A percentile compares a stretch with the other conserved stretches of the same genome.
Evolutionary conservation across 1,140 invertebrate species (phyloP).

Genomic region (Branchinecta lindahli): DNA sequence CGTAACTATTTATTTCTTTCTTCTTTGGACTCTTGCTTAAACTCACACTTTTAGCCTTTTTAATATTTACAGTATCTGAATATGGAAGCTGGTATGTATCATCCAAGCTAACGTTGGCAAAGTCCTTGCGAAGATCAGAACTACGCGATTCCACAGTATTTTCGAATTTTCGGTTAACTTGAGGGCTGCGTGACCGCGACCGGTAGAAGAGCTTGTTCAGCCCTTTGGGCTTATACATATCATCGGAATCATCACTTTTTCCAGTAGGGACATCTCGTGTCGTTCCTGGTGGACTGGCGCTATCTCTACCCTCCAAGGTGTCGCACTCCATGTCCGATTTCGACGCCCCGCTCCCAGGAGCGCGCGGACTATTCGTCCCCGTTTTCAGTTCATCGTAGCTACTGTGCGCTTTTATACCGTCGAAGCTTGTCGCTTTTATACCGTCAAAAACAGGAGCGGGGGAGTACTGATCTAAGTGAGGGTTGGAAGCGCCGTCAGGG

Average conservation of each 20-base stretch:
- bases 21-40: neutral
- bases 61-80: neutral
- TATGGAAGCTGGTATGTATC: neutral
- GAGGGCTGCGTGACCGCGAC: neutral
- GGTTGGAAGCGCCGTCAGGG: slow-evolving; percentile 78
- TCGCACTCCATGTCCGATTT: slow-evolving; percentile 40
- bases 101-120: neutral
- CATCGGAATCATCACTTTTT: neutral
- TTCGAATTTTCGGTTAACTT: neutral
- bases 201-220: neutral
- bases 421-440: slow-evolving; percentile 22
- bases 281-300: neutral
- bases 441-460: slow-evolving; percentile 23
- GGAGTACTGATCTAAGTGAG: slow-evolving; percentile 57
- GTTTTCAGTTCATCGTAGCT: neutral
- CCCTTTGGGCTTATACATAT: neutral
- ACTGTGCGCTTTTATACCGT: slow-evolving; percentile 19
- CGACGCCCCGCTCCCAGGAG: slow-evolving; percentile 50
- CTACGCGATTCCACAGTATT: no score
- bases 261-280: neutral
- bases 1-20: neutral
- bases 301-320: slow-evolving; percentile 26
- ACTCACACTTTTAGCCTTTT: neutral
- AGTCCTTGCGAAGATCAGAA: neutral
- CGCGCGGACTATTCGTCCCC: slow-evolving; percentile 30